phyloP scores from a whole-genome alignment of 1,140 invertebrate species.

The Magallana angulata region DNA sequence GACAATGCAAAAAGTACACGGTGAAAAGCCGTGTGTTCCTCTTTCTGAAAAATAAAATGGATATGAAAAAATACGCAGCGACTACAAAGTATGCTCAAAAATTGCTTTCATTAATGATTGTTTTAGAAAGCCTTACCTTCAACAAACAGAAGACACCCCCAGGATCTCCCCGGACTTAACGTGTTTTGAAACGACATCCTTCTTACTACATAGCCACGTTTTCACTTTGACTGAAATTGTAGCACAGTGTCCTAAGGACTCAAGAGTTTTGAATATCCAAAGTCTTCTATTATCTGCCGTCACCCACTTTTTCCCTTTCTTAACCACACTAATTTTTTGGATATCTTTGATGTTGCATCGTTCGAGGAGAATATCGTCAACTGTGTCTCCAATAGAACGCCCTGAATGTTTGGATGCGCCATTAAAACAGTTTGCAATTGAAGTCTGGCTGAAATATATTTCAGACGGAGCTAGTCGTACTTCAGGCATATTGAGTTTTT shows the following conservation, averaged over 20 bases:
- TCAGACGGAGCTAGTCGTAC: slow-evolving; percentile 6
- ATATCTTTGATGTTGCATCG: neutral
- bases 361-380: slow-evolving; percentile 35
- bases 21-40: too few species aligned
- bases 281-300: slow-evolving; percentile 48
- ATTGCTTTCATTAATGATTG: too few species aligned
- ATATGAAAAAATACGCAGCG: too few species aligned
- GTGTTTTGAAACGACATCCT: neutral
- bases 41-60: too few species aligned
- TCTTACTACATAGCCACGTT: neutral
- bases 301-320: slow-evolving; percentile 16
- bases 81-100: too few species aligned
- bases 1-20: too few species aligned
- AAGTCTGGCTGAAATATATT: slow-evolving; percentile 38
- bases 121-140: neutral
- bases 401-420: neutral
- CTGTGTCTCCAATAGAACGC: slow-evolving; percentile 20
- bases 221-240: neutral
- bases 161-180: neutral
- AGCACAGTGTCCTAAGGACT: slow-evolving; percentile 16
- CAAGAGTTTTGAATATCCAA: slow-evolving; percentile 42
- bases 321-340: slow-evolving; percentile 23
- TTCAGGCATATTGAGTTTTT: too few species aligned
- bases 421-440: slow-evolving; percentile 24
- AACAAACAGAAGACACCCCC: neutral